Evolutionary conservation across 2,888 invertebrate species (phyloP), one percentile per base, ranked within the genome.

Genomic region (Bhutanitis thaidina): DNA sequence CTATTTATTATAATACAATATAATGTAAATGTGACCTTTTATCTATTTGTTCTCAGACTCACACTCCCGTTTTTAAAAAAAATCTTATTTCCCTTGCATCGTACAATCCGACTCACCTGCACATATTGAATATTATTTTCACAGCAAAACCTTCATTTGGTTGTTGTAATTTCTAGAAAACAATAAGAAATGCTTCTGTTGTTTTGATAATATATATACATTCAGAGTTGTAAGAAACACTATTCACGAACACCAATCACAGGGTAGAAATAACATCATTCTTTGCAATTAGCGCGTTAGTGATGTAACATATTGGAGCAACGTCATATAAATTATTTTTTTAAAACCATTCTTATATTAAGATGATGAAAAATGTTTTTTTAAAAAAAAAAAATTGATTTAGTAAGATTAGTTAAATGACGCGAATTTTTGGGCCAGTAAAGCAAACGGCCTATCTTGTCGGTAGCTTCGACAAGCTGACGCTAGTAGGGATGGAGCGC

Each of bases 371-470:
- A 20, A 5, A 3, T 5, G 20, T 20, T 20, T 20, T 20, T 20
- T 3, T 20, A 3, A 3, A 5, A 20, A 20, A 20, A 20, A 2
- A 20, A 20, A 20, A 20, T 2, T 5, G 3, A 20, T 3, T 20
- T 3, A 20, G 20, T 20, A 27, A 47, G 40, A 50, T 20, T 20
- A 20, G 5, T 20, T 3, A 5, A 3, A 20, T 3, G 51, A 47
- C 54, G 55, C 54, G 39, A 54, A 55, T 12, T 57, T 55, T 57
- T 63, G 58, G 63, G 68, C 65, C 64, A 66, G 55, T 57, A 52
- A 58, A 62, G 64, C 63, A 59, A 58, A 64, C 81, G 79, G 72
- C 79, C 83, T 76, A 68, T 71, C 78, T 74, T 74, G 71, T 69
- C 74, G 67, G 59, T 66, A 68, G 69, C 77, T 74, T 68, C 69